Percentiles rank a stretch among this genome's conserved stretches.
These are phyloP conservation scores for Zaprionus bogoriensis DNA, from an alignment of 2,888 invertebrate species.

Conservation along the genomic window DNA sequence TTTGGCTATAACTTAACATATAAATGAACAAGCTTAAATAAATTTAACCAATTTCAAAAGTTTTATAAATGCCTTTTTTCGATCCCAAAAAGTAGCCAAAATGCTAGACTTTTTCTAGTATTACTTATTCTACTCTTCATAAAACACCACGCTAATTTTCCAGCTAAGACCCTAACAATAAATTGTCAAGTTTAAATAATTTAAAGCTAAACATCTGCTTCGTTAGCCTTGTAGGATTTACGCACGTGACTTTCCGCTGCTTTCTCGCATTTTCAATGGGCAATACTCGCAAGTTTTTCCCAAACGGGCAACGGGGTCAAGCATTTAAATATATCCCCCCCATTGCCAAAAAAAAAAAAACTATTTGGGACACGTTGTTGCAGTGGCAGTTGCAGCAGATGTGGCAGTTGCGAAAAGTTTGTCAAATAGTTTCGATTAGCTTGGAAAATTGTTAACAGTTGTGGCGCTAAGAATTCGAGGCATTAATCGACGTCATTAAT, in stretches of 20 bases:
- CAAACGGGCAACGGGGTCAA: constrained; percentile 34
- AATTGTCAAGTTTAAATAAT: background rate
- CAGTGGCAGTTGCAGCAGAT: constrained; percentile 1
- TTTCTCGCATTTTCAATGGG: constrained; percentile 4
- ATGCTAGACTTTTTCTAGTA: too few species aligned
- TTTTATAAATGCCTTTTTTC: too few species aligned
- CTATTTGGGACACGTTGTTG: constrained; percentile 37
- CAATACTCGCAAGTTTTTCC: background rate
- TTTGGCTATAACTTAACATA: too few species aligned
- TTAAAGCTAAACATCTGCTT: background rate
- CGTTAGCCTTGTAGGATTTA: background rate
- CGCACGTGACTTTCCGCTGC: background rate
- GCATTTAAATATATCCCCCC: constrained; percentile 31
- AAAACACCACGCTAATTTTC: too few species aligned
- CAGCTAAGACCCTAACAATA: background rate
- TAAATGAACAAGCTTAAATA: too few species aligned
- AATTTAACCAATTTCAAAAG: too few species aligned
- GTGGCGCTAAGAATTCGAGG: constrained; percentile 9
- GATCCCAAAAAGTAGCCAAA: too few species aligned
- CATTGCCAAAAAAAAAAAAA: too few species aligned
- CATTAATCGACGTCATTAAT: constrained; percentile 62
- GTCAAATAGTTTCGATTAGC: constrained; percentile 50
- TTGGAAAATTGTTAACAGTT: constrained; percentile 20
- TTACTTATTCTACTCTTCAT: too few species aligned
- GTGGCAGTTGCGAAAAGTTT: constrained; percentile 10